phyloP scores from a whole-genome alignment of 2,888 invertebrate species.

The Drosophila niveifrons region DNA sequence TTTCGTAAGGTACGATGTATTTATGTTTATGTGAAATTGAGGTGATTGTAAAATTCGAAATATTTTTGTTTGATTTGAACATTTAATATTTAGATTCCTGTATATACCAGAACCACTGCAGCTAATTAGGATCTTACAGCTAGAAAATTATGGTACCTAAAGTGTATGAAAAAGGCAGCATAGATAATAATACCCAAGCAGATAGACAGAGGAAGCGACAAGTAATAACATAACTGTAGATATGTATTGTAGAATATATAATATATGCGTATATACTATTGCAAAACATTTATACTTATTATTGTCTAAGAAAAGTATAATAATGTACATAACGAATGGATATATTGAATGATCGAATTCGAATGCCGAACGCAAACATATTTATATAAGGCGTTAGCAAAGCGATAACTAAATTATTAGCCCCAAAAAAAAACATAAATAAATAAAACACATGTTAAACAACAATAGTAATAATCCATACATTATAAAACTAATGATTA shows the following conservation, averaged over 20 bases:
- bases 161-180: slow-evolving; percentile 52
- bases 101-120: slow-evolving; percentile 62
- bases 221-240: slow-evolving; percentile 69
- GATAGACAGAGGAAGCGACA: slow-evolving; percentile 23
- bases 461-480: slow-evolving; percentile 60
- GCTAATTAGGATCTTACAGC: slow-evolving; percentile 61
- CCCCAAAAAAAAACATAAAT: slow-evolving; percentile 55
- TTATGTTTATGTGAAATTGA: background rate
- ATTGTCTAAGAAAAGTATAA: slow-evolving; percentile 55
- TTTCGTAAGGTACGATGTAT: background rate
- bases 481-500: slow-evolving; percentile 19
- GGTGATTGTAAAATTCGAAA: background rate
- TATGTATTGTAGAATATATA: slow-evolving; percentile 73
- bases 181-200: slow-evolving; percentile 52
- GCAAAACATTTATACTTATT: slow-evolving; percentile 48
- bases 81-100: slow-evolving; percentile 52
- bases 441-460: slow-evolving; percentile 70
- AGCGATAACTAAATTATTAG: slow-evolving; percentile 65
- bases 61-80: slow-evolving; percentile 8
- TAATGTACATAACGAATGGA: slow-evolving; percentile 64
- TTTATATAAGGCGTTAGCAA: slow-evolving; percentile 70
- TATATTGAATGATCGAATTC: slow-evolving; percentile 54
- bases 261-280: slow-evolving; percentile 36
- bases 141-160: slow-evolving; percentile 76
- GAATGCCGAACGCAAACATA: slow-evolving; percentile 48